Conservation (phyloP, 2,113 vertebrate genomes). For the Rhabdornis inornatus region DNA sequence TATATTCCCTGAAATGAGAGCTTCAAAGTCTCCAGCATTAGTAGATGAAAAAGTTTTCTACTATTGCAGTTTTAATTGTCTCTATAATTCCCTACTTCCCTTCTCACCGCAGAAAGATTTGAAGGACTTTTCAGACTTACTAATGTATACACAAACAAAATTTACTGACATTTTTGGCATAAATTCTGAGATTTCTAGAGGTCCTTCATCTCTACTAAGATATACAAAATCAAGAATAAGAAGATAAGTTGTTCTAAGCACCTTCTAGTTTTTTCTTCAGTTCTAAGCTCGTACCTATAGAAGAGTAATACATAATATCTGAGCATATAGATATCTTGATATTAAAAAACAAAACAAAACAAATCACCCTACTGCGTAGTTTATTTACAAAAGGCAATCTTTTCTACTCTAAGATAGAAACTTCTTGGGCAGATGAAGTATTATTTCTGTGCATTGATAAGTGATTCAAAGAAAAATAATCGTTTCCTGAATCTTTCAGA, state of each 20-base stretch:
- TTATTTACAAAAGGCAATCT: not conserved
- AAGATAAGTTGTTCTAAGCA: not conserved
- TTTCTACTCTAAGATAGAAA: not conserved
- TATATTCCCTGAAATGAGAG: not conserved
- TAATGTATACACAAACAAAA: not conserved
- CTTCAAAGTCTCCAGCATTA: not conserved
- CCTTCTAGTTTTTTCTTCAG: not conserved
- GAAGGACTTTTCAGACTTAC: not conserved
- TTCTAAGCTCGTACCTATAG: not conserved
- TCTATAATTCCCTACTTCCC: not conserved
- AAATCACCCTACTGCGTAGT: rapidly evolving
- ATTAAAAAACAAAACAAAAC: not conserved
- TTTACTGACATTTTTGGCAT: not conserved
- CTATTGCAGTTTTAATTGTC: not conserved
- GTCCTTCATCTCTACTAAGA: not conserved
- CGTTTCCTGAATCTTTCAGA: not conserved
- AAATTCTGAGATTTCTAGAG: not conserved
- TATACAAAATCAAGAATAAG: not conserved
- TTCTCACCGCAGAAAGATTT: not conserved
- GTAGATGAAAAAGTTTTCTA: not conserved
- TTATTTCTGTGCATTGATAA: not conserved
- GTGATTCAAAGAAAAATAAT: not conserved
- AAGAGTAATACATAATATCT: not conserved
- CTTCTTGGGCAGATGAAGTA: not conserved
- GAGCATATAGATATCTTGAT: not conserved